Base-by-base conservation (phyloP, 2,888 invertebrate species). In the Synergus laeviventris region DNA sequence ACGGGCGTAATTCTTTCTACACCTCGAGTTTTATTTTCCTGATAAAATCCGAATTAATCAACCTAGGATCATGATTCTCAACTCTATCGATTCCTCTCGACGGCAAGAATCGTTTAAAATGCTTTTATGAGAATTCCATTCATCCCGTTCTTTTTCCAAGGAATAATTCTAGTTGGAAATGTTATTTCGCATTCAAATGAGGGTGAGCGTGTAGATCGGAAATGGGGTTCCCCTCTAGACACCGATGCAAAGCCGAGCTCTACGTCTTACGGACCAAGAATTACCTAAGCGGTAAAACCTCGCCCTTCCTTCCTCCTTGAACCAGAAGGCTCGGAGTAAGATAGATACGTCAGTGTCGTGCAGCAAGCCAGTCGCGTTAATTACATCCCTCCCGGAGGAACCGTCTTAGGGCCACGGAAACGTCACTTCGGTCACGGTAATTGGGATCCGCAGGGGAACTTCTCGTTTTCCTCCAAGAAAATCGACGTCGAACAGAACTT, bases 311-410 rank as follows among this genome's bases (percentile, higher is more conserved):
- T 76, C 81, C 77, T 54, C 45, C 70, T 49, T 54, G 70, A 70
- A n/a, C 24, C 11, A 31, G 24, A 66, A 45, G 82, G 79, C 82
- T 77, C 78, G 80, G 84, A 83, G 81, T 84, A 88, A 87, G 88
- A 88, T 86, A 86, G 87, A 89, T 89, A 89, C 87, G 86, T 87
- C 85, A 86, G 87, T 89, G 89, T 89, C 89, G 85, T 82, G 84
- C 84, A 83, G 87, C 84, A 86, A 86, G 85, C 84, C 82, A 83
- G 84, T 82, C 86, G 85, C 86, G 87, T 89, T 89, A 89, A 88
- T 89, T 89, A 88, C 88, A 84, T 85, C 85, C 84, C 86, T 79
- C 79, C 78, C 79, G 78, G 82, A 76, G 81, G 75, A 75, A 82
- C 78, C 82, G 81, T 85, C 86, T 86, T 87, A 83, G 84, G 83